A percentile compares a stretch with the other conserved stretches of the same genome.
These are phyloP conservation scores for Papilio polytes DNA, from an alignment of 1,140 invertebrate species.

Conservation along the genomic window DNA sequence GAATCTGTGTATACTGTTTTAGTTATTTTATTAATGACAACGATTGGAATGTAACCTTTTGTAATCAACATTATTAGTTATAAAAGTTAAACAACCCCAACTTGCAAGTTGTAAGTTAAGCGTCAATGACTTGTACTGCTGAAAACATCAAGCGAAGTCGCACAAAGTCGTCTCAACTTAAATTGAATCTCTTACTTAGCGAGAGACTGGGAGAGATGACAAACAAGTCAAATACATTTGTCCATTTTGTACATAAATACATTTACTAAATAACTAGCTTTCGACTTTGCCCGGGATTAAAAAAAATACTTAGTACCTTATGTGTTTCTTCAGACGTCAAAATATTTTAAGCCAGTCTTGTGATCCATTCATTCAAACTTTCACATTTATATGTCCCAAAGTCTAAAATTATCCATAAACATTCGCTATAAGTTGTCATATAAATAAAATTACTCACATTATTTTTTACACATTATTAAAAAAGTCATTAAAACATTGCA, in stretches of 20 bases:
- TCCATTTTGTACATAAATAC: not conserved
- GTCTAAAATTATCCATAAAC: too few relatives aligned
- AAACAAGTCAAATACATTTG: not conserved
- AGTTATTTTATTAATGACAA: not conserved
- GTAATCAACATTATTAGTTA: not conserved
- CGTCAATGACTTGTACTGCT: conserved; percentile 27
- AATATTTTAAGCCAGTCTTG: too few relatives aligned
- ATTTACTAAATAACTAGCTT: not conserved
- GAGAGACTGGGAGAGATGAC: not conserved
- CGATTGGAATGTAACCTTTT: too few relatives aligned
- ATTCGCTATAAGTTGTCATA: too few relatives aligned
- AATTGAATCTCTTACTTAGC: conserved; percentile 55
- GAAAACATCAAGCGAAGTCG: conserved; percentile 51
- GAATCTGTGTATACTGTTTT: not conserved
- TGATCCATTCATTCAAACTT: too few relatives aligned
- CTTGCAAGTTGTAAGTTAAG: conserved; percentile 5
- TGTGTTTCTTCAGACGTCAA: too few relatives aligned
- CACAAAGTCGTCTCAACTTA: conserved; percentile 62
- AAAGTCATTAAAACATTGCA: not conserved
- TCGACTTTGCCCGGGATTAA: too few relatives aligned
- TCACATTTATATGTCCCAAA: too few relatives aligned
- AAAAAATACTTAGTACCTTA: too few relatives aligned
- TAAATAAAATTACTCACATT: not conserved
- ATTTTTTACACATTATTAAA: too few relatives aligned
- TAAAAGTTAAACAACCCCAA: not conserved